Percentiles rank a stretch among this genome's conserved stretches.
These are phyloP conservation scores for Lomographa bimaculata DNA, from an alignment of 2,888 invertebrate species.

Conservation along the genomic window DNA sequence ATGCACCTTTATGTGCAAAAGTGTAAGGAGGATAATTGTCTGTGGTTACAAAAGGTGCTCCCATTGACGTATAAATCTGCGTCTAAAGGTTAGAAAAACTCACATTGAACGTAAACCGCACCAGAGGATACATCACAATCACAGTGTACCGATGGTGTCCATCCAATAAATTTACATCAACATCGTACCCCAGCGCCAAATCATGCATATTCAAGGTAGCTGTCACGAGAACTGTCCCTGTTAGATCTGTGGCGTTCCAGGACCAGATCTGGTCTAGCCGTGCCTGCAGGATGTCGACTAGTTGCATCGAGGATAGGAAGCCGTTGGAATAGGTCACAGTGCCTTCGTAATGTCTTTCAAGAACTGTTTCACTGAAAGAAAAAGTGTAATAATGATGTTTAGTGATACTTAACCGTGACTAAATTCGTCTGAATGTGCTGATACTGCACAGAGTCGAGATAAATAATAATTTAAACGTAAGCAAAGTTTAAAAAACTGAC, in stretches of 20 bases:
- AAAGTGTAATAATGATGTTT: no score
- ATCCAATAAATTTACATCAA: constrained; percentile 40
- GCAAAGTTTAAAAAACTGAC: no score
- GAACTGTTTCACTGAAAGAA: constrained; percentile 48
- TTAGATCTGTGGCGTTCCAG: constrained; percentile 27
- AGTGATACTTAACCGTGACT: no score
- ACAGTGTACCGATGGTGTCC: constrained; percentile 44
- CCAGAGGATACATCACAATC: constrained; percentile 41
- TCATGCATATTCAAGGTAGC: constrained; percentile 51
- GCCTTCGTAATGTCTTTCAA: constrained; percentile 41
- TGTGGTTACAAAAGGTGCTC: no score
- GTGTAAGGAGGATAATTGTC: no score
- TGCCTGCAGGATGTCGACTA: constrained; percentile 44
- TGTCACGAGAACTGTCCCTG: constrained; percentile 42
- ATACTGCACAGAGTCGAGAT: no score
- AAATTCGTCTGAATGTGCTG: no score
- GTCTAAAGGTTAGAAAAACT: no score
- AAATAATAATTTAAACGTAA: no score
- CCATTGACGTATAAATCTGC: no score
- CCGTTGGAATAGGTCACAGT: constrained; percentile 52
- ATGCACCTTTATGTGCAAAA: no score
- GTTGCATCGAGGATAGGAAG: constrained; percentile 54
- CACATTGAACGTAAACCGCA: constrained; percentile 51
- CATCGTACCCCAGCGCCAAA: constrained; percentile 57
- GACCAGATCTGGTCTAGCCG: constrained; percentile 55